Percentiles rank a stretch among this genome's conserved stretches.
These are phyloP conservation scores for Globodera rostochiensis DNA, from an alignment of 1,140 invertebrate genomes.

Conservation along the genomic window DNA sequence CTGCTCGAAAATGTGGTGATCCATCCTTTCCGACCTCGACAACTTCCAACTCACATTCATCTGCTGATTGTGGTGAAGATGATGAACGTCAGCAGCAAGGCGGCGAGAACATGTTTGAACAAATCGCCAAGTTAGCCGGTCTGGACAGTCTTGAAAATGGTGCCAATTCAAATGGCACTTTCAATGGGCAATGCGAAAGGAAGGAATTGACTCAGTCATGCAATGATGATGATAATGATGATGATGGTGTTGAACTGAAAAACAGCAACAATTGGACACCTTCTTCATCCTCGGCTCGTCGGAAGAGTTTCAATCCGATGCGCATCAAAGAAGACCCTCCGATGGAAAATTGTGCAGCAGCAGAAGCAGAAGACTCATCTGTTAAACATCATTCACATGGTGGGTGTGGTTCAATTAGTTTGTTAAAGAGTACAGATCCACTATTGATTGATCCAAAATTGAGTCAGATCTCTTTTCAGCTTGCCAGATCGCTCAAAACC, in stretches of 20 bases:
- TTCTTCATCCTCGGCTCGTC: constrained; percentile 34
- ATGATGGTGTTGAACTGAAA: background rate
- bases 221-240: background rate
- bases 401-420: background rate
- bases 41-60: background rate
- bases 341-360: background rate
- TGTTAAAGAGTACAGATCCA: background rate
- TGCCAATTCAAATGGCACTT: background rate
- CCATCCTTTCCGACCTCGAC: background rate
- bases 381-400: background rate
- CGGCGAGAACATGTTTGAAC: background rate
- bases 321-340: constrained; percentile 21
- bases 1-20: too few species aligned
- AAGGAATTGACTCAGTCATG: background rate
- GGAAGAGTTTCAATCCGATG: constrained; percentile 38
- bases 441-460: background rate
- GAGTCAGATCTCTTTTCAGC: constrained; percentile 9
- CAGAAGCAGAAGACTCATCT: background rate
- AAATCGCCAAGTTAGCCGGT: background rate
- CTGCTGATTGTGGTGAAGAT: background rate
- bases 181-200: background rate
- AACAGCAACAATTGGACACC: constrained; percentile 29
- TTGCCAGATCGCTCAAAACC: background rate
- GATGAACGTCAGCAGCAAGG: background rate
- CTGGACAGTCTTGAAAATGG: background rate